Base-by-base conservation (phyloP, 2,888 invertebrate genomes). In the Hemistola chrysoprasaria region DNA sequence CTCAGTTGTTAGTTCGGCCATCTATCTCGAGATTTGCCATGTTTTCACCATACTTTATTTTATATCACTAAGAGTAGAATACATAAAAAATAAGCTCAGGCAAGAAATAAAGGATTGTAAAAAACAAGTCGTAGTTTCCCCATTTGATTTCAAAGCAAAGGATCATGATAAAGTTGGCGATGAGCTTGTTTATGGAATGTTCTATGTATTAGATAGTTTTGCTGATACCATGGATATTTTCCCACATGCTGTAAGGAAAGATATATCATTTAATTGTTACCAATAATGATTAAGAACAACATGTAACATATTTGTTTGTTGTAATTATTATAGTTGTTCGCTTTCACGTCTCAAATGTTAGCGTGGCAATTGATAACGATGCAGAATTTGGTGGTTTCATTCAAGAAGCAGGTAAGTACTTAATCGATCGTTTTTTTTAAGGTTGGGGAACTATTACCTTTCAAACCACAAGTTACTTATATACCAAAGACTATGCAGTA, bases 311-410 rank as follows among this genome's bases (percentile, higher is more conserved):
- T 34, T 35, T 9, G 8, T 20, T 29, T n/a, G 11, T 9, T 29
- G n/a, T n/a, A n/a, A n/a, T n/a, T n/a, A n/a, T 50, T 35, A 40
- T 65, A 82, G 82, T 66, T 81, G 36, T 70, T 81, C 11, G 59
- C 56, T 22, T 74, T 66, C 39, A 56, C 66, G 3, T 66, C 61
- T 24, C 68, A 73, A 59, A 50, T 65, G 36, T 50, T 78, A 36
- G 33, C 56, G 4, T 74, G 72, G 65, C 65, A 63, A 44, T 59
- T 82, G 32, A 44, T 70, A 27, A 46, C 64, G 1, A 65, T 81
- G 44, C 67, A 78, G 55, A 71, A 64, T 30, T 28, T 78, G 3
- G 66, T 79, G 3, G 56, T 55, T 11, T 63, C 64, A 16, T 48
- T 74, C 7, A 75, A 75, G 56, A 55, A 62, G 8, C 65, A 72